phyloP scores from a whole-genome alignment of 2,797 vertebrate genomes.

The Botia kubotai region DNA sequence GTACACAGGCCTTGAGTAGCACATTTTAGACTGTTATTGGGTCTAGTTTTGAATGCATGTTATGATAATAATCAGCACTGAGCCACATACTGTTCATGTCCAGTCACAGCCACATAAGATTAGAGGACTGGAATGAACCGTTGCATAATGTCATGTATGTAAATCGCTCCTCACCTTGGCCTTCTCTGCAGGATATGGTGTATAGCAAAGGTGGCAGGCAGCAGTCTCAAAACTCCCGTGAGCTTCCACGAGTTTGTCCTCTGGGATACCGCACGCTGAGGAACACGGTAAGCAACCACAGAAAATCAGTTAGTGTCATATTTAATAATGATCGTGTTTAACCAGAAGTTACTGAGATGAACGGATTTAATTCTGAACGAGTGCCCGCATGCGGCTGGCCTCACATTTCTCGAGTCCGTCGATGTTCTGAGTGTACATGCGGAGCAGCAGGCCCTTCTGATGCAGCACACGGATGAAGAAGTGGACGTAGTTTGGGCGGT shows the following conservation, averaged over 20 bases:
- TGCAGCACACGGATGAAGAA: constrained; percentile 81
- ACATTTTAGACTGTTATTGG: too few relatives aligned
- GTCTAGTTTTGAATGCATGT: too few relatives aligned
- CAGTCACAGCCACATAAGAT: not conserved
- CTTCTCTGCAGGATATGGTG: constrained; percentile 77
- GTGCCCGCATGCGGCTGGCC: constrained; percentile 26
- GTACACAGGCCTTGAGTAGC: too few relatives aligned
- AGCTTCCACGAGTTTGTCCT: constrained; percentile 84
- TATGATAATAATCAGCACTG: too few relatives aligned
- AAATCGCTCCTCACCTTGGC: constrained; percentile 73
- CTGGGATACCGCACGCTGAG: constrained; percentile 78
- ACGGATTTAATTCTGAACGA: not conserved
- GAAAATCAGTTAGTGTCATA: not conserved
- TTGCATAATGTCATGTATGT: not conserved
- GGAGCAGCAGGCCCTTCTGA: constrained; percentile 81
- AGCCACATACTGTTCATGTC: too few relatives aligned
- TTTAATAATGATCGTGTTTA: not conserved
- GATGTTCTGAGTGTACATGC: constrained; percentile 85
- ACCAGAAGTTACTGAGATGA: not conserved
- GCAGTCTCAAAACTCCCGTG: constrained; percentile 83
- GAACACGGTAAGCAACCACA: not conserved
- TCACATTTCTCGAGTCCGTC: constrained; percentile 83
- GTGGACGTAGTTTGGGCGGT: constrained; percentile 75
- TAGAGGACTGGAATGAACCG: too few relatives aligned
- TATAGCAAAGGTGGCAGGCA: constrained; percentile 84